phyloP scores from a whole-genome alignment of 35 echinoderm and acorn worm genomes.

The Acanthaster planci region DNA sequence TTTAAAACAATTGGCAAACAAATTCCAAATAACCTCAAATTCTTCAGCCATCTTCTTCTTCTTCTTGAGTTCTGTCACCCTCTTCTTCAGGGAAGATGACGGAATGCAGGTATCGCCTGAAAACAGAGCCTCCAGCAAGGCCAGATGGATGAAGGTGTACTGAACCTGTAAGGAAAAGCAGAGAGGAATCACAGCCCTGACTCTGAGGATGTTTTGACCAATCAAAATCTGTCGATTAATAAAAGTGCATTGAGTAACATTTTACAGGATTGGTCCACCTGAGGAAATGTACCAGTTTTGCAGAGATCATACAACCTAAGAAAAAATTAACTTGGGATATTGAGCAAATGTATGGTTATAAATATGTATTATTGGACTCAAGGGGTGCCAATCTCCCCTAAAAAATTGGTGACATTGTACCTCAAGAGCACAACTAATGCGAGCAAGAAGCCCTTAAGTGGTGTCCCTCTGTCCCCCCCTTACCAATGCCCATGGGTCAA shows the following conservation, averaged over 20 bases:
- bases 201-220: background rate
- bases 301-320: too few species aligned
- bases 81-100: constrained; percentile 10
- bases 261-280: background rate
- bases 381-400: too few species aligned
- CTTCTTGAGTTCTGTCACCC: background rate
- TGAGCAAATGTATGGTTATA: too few species aligned
- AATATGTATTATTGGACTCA: too few species aligned
- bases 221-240: background rate
- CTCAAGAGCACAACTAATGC: too few species aligned
- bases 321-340: too few species aligned
- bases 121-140: constrained; percentile 56
- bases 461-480: too few species aligned
- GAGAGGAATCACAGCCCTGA: background rate
- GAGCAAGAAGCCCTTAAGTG: too few species aligned
- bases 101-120: constrained; percentile 44
- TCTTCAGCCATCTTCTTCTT: constrained; percentile 37
- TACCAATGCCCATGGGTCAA: too few species aligned
- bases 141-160: constrained; percentile 72
- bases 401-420: too few species aligned
- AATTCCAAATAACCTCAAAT: background rate
- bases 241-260: background rate
- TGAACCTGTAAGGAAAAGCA: constrained; percentile 54
- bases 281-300: too few species aligned
- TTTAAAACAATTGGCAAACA: too few species aligned